Evolutionary conservation across 2,888 invertebrate genomes (phyloP).

Genomic region (Rhagonycha fulva): DNA sequence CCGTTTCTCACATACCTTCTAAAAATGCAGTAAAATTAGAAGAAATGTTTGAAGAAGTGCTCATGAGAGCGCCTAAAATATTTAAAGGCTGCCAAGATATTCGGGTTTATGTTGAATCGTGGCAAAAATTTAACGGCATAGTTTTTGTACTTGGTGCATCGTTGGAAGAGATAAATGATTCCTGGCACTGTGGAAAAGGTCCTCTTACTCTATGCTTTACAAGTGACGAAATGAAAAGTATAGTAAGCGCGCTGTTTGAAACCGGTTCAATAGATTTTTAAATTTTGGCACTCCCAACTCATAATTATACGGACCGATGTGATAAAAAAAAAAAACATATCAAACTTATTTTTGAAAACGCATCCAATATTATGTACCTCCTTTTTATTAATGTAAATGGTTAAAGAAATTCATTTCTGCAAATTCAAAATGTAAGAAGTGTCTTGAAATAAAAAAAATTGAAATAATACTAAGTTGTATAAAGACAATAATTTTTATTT

Average conservation of each 20-base stretch:
- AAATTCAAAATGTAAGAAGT: no score
- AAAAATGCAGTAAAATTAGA: slow-evolving; percentile 79
- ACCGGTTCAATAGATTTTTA: neutral
- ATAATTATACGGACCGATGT: neutral
- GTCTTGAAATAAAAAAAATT: no score
- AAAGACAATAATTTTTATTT: no score
- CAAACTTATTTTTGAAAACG: neutral
- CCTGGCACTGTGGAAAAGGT: slow-evolving; percentile 90
- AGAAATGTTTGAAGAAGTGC: slow-evolving; percentile 71
- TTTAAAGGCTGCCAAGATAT: slow-evolving; percentile 72
- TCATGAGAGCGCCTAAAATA: slow-evolving; percentile 71
- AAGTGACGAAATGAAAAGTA: slow-evolving; percentile 77
- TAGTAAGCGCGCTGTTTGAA: slow-evolving; percentile 84
- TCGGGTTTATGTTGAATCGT: slow-evolving; percentile 66
- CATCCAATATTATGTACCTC: no score
- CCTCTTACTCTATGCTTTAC: slow-evolving; percentile 83
- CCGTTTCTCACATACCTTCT: slow-evolving; percentile 84
- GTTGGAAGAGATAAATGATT: slow-evolving; percentile 79
- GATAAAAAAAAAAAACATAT: neutral
- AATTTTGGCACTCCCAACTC: neutral
- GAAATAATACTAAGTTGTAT: no score
- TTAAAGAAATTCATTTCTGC: no score
- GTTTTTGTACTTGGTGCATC: slow-evolving; percentile 81
- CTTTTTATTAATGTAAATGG: no score
- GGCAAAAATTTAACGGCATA: slow-evolving; percentile 82